Percentiles rank a stretch among this genome's conserved stretches.
Evolutionary conservation across 2,888 invertebrate genomes (phyloP).

Genomic region (Drosophila cracens): DNA sequence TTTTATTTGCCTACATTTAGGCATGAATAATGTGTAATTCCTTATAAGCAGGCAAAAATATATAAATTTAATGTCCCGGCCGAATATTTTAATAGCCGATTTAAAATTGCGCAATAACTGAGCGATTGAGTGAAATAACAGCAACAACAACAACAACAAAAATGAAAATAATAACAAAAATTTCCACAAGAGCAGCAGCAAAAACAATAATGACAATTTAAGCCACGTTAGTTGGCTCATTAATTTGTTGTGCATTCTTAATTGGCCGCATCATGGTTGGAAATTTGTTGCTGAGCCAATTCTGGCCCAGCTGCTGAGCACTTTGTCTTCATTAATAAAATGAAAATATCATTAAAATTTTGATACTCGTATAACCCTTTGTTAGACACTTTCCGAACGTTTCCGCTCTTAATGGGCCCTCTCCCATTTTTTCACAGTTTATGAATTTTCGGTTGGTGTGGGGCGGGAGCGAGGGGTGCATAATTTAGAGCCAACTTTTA

Average conservation of each 20-base stretch:
- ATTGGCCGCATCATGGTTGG: conserved; percentile 54
- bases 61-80: conserved; percentile 43
- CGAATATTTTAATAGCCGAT: conserved; percentile 38
- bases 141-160: conserved; percentile 3
- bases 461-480: not conserved
- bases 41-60: not conserved
- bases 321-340: conserved; percentile 57
- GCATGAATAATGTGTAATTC: not conserved
- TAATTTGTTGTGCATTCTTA: conserved; percentile 65
- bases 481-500: conserved; percentile 27
- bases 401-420: conserved; percentile 34
- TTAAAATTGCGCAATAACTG: conserved; percentile 58
- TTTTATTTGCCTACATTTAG: not conserved
- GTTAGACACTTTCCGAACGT: conserved; percentile 16
- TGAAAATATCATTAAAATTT: conserved; percentile 59
- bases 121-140: conserved; percentile 36
- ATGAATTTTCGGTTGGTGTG: conserved; percentile 7
- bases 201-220: conserved; percentile 46
- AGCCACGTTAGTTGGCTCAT: conserved; percentile 65
- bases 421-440: conserved; percentile 50
- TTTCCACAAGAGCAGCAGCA: not conserved
- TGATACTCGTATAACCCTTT: conserved; percentile 47
- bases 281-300: conserved; percentile 19
- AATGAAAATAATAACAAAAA: not conserved
- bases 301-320: conserved; percentile 27